These are phyloP conservation scores for Euthynnus affinis DNA, from an alignment of 2,797 vertebrate species.

Conservation along the genomic window DNA sequence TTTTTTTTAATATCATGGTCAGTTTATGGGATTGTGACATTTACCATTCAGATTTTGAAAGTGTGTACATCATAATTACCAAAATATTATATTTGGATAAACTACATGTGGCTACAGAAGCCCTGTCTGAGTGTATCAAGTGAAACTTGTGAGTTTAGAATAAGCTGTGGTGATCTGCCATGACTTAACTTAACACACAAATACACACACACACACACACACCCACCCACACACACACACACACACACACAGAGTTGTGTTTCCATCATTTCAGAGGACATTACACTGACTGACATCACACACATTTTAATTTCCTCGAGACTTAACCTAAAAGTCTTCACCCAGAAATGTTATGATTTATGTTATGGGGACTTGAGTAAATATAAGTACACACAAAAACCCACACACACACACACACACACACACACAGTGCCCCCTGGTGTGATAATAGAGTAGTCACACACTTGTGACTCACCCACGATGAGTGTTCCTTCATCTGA, in stretches of 20 bases:
- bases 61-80: neutral
- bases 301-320: too few species aligned
- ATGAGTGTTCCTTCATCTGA: slow-evolving; percentile 98
- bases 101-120: neutral
- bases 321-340: too few species aligned
- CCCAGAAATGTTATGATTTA: too few species aligned
- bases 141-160: neutral
- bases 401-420: slow-evolving; percentile 14
- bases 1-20: neutral
- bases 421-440: slow-evolving; percentile 46
- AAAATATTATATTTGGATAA: neutral
- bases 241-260: neutral
- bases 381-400: neutral
- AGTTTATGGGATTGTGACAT: neutral
- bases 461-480: slow-evolving; percentile 88
- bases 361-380: too few species aligned
- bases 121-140: neutral
- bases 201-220: neutral
- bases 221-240: neutral
- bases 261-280: too few species aligned
- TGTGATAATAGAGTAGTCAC: slow-evolving; percentile 32
- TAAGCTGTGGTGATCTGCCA: neutral
- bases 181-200: too few species aligned
- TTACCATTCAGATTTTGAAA: slow-evolving; percentile 7
- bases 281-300: too few species aligned